Evolutionary conservation across 2,113 vertebrate genomes (phyloP), one percentile per base, ranked within the genome.

Genomic region (Theristicus caerulescens): DNA sequence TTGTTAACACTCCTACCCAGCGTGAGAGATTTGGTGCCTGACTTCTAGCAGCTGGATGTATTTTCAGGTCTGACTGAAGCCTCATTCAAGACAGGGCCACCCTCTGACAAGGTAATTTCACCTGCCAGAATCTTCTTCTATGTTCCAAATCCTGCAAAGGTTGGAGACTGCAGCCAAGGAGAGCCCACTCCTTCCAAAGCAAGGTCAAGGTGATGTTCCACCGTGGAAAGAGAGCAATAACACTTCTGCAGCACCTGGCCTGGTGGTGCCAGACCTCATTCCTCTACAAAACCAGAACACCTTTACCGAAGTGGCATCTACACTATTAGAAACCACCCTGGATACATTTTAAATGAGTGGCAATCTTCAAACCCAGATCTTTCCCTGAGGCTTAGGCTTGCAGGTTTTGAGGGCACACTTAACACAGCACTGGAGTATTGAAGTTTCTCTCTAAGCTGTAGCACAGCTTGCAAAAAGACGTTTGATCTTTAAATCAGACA

Each of bases 401-500:
- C 0, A 3, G 66, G n/a, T 25, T 54, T 85, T 69, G 54, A 87
- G 84, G 81, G 34, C 81, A 38, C n/a, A 2, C 27, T 79, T 65
- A 40, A 25, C 38, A 18, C 61, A 65, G 52, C 44, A 14, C 44
- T 16, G 26, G 31, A 85, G 36, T 2, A 42, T 5, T 87, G 72
- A 91, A 82, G 78, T 77, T 95, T 40, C 69, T 59, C 77, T 90
- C 77, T 31, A 34, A 82, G 72, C 66, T 81, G 22, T 2, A 36
- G 42, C 52, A 80, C 40, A 40, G 67, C 72, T 64, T 69, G 25
- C 32, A 80, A 58, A 46, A 42, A 38, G 54, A n/a, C 0, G 2
- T 90, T 87, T 90, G 74, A 82, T 94, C 93, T 90, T 71, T 58
- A 55, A 77, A 89, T 80, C 64, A 77, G 93, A 80, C 64, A 20